Percentiles rank a stretch among this genome's conserved stretches.
Conservation (phyloP, 1,140 invertebrate species). For the Cardiocondyla obscurior region DNA sequence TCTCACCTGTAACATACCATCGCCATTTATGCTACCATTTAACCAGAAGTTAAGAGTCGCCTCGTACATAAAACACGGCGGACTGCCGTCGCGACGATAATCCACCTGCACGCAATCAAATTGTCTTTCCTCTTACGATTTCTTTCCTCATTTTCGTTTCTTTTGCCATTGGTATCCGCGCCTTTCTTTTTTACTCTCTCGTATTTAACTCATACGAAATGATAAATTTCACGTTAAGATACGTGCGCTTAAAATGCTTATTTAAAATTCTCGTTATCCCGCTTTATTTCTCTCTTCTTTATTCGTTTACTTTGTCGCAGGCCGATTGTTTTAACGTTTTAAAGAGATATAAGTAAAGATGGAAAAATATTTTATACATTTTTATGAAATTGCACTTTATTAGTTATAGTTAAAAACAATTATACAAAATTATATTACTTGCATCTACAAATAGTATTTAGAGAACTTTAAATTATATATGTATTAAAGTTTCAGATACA, state of each 20-base stretch:
- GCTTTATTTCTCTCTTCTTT: not conserved
- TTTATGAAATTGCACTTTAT: not conserved
- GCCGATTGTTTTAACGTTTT: not conserved
- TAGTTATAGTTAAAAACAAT: too few species aligned
- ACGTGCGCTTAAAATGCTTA: not conserved
- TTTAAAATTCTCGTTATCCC: not conserved
- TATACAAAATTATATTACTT: too few species aligned
- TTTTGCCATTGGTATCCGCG: not conserved
- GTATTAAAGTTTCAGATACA: not conserved
- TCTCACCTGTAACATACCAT: conserved; percentile 76
- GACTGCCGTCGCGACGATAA: not conserved
- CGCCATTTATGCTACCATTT: conserved; percentile 68
- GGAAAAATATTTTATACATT: not conserved
- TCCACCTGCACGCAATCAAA: conserved; percentile 18
- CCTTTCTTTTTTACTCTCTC: not conserved
- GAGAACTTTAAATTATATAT: too few species aligned
- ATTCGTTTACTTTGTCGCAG: not conserved
- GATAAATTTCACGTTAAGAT: not conserved
- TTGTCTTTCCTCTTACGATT: conserved; percentile 16
- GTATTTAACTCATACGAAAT: not conserved
- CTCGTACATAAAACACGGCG: conserved; percentile 55
- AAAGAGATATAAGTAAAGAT: not conserved
- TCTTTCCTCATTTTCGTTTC: not conserved
- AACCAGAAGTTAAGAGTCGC: conserved; percentile 65
- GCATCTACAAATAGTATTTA: too few species aligned